These are phyloP conservation scores for Phataginus tetradactyla DNA, from an alignment of 2,797 vertebrate species.

Conservation along the genomic window DNA sequence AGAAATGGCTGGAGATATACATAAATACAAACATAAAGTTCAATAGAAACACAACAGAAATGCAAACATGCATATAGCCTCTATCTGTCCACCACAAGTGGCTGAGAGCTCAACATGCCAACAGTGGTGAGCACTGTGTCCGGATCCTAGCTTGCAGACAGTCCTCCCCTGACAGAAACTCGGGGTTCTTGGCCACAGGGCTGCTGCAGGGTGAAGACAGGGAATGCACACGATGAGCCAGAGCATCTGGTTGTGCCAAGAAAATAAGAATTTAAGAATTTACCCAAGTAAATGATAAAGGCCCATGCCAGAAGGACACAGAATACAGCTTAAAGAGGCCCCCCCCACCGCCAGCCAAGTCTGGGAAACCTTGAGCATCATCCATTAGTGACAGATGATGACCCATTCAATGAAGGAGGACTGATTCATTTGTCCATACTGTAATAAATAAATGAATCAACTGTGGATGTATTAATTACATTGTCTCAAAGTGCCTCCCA, in stretches of 20 bases:
- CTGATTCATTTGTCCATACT: not conserved
- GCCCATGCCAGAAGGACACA: not conserved
- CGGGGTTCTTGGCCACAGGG: not conserved
- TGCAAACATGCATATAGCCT: too few species aligned
- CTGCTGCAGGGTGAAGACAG: not conserved
- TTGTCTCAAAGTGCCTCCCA: not conserved
- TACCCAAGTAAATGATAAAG: not conserved
- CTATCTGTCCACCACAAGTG: not conserved
- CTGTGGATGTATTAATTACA: not conserved
- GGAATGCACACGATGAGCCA: not conserved
- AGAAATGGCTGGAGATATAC: not conserved
- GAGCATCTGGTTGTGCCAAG: not conserved
- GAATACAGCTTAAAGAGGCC: not conserved
- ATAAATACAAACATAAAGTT: not conserved
- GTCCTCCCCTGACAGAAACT: not conserved
- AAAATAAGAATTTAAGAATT: not conserved
- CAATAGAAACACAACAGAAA: too few species aligned
- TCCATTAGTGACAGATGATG: not conserved
- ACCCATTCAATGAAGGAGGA: not conserved
- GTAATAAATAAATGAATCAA: not conserved
- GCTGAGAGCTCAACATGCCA: not conserved
- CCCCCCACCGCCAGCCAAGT: not conserved
- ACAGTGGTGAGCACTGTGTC: not conserved
- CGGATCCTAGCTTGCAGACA: not conserved
- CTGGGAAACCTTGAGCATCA: not conserved